Conservation (phyloP, 2,888 invertebrate genomes). For the Callyntrura sp. region DNA sequence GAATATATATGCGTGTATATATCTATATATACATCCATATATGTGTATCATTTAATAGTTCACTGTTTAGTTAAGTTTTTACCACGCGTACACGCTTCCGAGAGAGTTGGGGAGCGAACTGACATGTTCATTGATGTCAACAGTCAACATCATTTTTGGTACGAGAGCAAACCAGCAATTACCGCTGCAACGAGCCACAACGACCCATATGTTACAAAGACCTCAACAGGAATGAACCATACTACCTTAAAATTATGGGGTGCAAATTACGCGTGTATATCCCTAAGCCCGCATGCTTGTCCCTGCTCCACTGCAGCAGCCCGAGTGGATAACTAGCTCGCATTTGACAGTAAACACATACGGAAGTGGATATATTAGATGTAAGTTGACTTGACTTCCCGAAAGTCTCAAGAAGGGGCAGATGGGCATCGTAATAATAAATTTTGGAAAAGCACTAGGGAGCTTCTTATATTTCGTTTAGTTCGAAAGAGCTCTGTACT, state of each 20-base stretch:
- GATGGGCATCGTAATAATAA: conserved; percentile 79
- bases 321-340: conserved; percentile 10
- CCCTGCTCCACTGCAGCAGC: background rate
- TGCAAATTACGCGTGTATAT: conserved; percentile 43
- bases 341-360: conserved; percentile 64
- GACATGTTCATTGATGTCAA: conserved; percentile 68
- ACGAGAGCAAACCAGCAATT: conserved; percentile 70
- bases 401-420: conserved; percentile 77
- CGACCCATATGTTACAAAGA: conserved; percentile 71
- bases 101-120: background rate
- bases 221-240: conserved; percentile 44
- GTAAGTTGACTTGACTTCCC: conserved; percentile 53
- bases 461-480: conserved; percentile 47
- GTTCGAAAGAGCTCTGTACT: conserved; percentile 47
- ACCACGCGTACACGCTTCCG: background rate
- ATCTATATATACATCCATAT: conserved; percentile 10
- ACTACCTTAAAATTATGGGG: conserved; percentile 60
- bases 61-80: background rate
- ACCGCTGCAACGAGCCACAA: conserved; percentile 72
- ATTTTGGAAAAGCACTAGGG: conserved; percentile 72
- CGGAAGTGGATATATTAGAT: conserved; percentile 70
- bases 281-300: background rate
- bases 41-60: background rate
- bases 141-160: conserved; percentile 73
- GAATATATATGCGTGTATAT: no score